Percentiles rank a stretch among this genome's conserved stretches.
phyloP scores from a whole-genome alignment of 2,888 invertebrate species.

The Psylliodes chrysocephalus region DNA sequence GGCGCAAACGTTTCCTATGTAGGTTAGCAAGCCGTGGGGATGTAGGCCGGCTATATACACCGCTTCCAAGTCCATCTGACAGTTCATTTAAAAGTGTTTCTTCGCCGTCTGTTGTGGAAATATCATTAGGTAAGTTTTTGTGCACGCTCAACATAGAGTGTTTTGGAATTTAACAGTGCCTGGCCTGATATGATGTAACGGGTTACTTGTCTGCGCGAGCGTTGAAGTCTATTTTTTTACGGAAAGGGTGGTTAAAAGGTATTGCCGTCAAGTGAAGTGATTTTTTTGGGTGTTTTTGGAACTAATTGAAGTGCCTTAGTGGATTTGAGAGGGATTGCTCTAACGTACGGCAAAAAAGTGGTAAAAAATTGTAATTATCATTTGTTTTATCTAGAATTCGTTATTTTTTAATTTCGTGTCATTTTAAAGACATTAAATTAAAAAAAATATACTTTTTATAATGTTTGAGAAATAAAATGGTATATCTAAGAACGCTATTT shows the following conservation, averaged over 20 bases:
- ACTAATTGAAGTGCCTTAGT: too few species aligned
- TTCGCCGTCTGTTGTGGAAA: constrained; percentile 48
- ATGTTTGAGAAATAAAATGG: too few species aligned
- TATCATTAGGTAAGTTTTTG: constrained; percentile 38
- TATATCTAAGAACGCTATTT: too few species aligned
- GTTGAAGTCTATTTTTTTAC: constrained; percentile 35
- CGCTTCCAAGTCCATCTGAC: constrained; percentile 51
- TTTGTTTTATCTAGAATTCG: too few species aligned
- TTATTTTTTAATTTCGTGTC: too few species aligned
- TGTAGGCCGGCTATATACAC: constrained; percentile 65
- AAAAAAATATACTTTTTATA: too few species aligned
- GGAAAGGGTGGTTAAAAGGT: constrained; percentile 5
- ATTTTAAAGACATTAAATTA: too few species aligned
- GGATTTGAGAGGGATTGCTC: too few species aligned
- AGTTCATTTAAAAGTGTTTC: constrained; percentile 59
- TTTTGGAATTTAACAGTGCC: constrained; percentile 8
- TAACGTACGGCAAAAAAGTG: too few species aligned
- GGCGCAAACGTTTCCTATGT: constrained; percentile 53
- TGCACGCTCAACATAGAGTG: constrained; percentile 7
- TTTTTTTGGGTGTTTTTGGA: too few species aligned
- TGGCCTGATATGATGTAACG: constrained; percentile 1
- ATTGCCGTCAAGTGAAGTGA: constrained; percentile 15
- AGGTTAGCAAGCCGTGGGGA: constrained; percentile 64
- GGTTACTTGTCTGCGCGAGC: constrained; percentile 25
- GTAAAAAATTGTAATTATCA: too few species aligned